phyloP scores from a whole-genome alignment of 2,797 vertebrate genomes.

The Cyclura pinguis region DNA sequence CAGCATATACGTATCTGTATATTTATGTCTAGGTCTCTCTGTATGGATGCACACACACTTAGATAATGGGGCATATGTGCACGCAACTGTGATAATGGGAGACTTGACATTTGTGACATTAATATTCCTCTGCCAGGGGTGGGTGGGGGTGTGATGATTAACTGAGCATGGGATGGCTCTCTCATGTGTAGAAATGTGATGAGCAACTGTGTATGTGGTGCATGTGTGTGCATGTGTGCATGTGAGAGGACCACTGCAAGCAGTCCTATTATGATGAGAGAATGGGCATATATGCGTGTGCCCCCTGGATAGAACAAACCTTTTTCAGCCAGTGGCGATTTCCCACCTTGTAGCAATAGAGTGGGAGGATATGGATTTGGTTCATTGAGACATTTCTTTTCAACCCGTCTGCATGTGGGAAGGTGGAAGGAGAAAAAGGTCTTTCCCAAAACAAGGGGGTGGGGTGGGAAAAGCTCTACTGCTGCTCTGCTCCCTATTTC shows the following conservation, averaged over 20 bases:
- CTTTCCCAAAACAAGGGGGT: neutral
- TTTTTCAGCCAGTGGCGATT: conserved; percentile 13
- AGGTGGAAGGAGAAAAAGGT: neutral
- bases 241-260: neutral
- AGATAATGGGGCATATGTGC: neutral
- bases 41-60: neutral
- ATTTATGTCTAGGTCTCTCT: neutral
- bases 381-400: neutral
- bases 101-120: conserved; percentile 25
- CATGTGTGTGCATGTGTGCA: neutral
- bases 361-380: conserved; percentile 4
- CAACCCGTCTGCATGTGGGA: neutral
- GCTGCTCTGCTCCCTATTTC: neutral
- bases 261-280: conserved; percentile 11
- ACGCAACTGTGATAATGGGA: neutral
- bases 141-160: conserved; percentile 2
- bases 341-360: conserved; percentile 13
- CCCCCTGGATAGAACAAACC: neutral
- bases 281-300: neutral
- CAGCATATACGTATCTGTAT: neutral
- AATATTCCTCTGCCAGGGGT: neutral
- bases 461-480: neutral
- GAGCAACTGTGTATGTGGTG: neutral
- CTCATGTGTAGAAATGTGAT: conserved; percentile 44
- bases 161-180: neutral